phyloP scores from a whole-genome alignment of 2,797 vertebrate genomes.

The Myoxocephalus aenaeus region DNA sequence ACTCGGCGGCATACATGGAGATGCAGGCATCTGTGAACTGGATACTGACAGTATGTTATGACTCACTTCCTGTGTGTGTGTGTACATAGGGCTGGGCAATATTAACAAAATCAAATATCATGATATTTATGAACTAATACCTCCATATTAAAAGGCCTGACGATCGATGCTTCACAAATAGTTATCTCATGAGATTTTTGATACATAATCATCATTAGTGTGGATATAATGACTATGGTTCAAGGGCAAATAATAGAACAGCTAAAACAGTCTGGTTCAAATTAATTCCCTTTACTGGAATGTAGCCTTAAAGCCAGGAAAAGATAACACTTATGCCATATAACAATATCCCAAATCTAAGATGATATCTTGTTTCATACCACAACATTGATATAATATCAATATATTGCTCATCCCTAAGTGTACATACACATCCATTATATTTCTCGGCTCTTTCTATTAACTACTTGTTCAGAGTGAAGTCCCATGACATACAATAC shows the following conservation, averaged over 20 bases:
- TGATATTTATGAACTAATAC: neutral
- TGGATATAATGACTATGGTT: neutral
- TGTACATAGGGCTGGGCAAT: neutral
- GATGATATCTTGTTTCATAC: neutral
- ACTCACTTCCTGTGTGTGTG: slow-evolving; percentile 61
- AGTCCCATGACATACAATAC: neutral
- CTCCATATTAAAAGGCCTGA: neutral
- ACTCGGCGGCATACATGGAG: neutral
- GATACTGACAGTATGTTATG: slow-evolving; percentile 34
- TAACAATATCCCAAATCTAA: neutral
- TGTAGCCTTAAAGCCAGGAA: too few species aligned
- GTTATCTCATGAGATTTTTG: neutral
- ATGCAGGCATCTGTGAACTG: slow-evolving; percentile 36
- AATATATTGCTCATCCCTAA: neutral
- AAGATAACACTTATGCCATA: neutral
- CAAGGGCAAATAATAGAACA: neutral
- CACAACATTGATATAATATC: too few species aligned
- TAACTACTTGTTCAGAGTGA: slow-evolving; percentile 4
- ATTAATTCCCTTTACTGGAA: too few species aligned
- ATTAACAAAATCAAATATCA: neutral
- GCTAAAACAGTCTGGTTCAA: too few species aligned
- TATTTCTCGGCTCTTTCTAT: slow-evolving; percentile 24
- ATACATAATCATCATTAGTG: neutral
- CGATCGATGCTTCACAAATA: neutral
- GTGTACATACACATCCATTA: neutral